Conservation (phyloP, 2,888 invertebrate genomes). For the Petrophora chlorosata region DNA sequence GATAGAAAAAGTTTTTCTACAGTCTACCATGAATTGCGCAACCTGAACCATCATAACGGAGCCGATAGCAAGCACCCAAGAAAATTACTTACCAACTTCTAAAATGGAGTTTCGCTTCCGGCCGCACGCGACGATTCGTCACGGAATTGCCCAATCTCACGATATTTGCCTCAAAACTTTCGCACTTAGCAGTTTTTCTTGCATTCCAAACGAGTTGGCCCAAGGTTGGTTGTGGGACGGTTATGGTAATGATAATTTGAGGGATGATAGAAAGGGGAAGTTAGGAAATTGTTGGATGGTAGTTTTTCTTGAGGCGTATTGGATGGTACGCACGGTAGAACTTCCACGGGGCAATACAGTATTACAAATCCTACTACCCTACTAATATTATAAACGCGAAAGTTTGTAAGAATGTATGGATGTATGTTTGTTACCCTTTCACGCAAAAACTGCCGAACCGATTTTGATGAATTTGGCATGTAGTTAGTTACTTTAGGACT, state of each 20-base stretch:
- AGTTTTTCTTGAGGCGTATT: background rate
- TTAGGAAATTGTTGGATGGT: background rate
- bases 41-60: background rate
- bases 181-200: constrained; percentile 28
- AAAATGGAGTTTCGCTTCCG: constrained; percentile 31
- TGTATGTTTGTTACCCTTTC: no score
- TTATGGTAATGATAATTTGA: constrained; percentile 15
- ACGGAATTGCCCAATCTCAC: constrained; percentile 32
- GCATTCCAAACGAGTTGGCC: constrained; percentile 14
- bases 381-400: no score
- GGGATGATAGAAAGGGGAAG: constrained; percentile 7
- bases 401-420: no score
- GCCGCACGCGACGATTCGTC: constrained; percentile 31
- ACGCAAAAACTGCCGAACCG: no score
- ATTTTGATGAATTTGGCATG: no score
- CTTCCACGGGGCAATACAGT: no score
- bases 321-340: background rate
- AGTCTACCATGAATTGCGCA: constrained; percentile 7
- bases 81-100: constrained; percentile 30
- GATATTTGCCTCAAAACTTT: constrained; percentile 30
- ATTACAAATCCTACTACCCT: no score
- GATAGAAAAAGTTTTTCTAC: no score
- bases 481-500: no score
- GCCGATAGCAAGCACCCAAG: constrained; percentile 19
- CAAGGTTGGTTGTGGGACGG: constrained; percentile 18